phyloP scores from a whole-genome alignment of 2,113 vertebrate species.

The Anoplopoma fimbria region DNA sequence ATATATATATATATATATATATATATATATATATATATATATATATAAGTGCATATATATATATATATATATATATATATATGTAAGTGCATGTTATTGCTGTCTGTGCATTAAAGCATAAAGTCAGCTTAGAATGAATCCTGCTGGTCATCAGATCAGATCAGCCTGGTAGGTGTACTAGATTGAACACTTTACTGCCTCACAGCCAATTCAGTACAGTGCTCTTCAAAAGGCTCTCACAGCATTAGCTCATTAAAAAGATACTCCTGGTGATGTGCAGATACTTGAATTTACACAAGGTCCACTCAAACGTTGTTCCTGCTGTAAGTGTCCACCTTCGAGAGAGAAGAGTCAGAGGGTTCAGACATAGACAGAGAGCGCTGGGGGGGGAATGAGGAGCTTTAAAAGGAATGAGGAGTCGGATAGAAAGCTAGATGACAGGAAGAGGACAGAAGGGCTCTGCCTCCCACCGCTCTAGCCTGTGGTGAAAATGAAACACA shows the following conservation, averaged over 20 bases:
- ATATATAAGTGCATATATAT: too few species aligned
- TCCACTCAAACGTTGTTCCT: constrained; percentile 4
- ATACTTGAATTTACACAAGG: not conserved
- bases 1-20: too few species aligned
- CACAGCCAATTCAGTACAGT: not conserved
- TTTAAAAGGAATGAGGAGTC: constrained; percentile 51
- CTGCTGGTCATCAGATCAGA: not conserved
- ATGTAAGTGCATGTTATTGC: not conserved
- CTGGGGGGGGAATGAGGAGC: constrained; percentile 45
- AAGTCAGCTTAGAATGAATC: not conserved
- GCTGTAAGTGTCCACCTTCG: not conserved
- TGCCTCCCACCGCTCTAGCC: constrained; percentile 55
- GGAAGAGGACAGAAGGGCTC: constrained; percentile 61
- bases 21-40: too few species aligned
- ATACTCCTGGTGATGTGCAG: not conserved
- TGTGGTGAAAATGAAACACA: constrained; percentile 59
- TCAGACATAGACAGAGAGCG: constrained; percentile 51
- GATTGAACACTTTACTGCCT: constrained; percentile 9
- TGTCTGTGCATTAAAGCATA: not conserved
- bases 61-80: too few species aligned
- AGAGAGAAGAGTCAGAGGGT: constrained; percentile 40
- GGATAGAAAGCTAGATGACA: constrained; percentile 43
- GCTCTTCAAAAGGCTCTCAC: not conserved
- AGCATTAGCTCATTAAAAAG: constrained; percentile 22
- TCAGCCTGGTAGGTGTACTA: not conserved